Evolutionary conservation across 2,888 invertebrate species (phyloP).

Genomic region (Odontothrips loti): DNA sequence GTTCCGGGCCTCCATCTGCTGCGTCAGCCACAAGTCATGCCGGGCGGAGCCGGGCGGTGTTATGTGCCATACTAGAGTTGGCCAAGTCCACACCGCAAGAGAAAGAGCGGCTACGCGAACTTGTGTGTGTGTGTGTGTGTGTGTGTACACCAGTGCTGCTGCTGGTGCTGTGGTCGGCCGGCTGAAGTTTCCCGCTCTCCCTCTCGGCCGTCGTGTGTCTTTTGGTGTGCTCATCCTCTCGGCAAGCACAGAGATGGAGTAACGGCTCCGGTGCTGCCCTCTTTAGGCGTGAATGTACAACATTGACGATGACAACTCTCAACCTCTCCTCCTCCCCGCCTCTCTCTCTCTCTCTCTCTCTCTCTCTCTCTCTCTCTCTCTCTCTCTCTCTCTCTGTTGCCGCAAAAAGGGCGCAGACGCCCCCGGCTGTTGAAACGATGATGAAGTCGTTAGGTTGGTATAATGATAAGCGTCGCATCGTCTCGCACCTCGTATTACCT

Average conservation of each 20-base stretch:
- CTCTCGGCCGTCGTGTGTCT: no score
- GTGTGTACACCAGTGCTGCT: not conserved
- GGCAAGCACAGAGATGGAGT: no score
- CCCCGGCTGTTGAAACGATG: not conserved
- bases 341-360: no score
- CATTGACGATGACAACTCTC: no score
- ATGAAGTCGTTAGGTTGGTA: not conserved
- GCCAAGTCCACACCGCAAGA: not conserved
- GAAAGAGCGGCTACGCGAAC: not conserved
- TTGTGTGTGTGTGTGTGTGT: not conserved
- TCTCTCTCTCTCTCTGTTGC: no score
- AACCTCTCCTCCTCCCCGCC: no score
- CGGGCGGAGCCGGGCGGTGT: not conserved
- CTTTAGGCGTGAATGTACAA: no score
- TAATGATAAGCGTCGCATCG: not conserved
- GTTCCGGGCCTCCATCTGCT: not conserved
- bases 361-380: no score
- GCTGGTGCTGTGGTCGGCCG: not conserved
- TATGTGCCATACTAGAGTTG: not conserved
- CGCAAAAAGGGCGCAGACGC: not conserved
- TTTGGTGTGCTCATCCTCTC: no score
- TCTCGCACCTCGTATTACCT: no score
- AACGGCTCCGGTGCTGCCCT: no score
- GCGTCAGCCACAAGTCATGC: constrained; percentile 21
- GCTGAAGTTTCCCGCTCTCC: not conserved